Conservation (phyloP, 2,888 invertebrate species). For the Nowickia ferox region DNA sequence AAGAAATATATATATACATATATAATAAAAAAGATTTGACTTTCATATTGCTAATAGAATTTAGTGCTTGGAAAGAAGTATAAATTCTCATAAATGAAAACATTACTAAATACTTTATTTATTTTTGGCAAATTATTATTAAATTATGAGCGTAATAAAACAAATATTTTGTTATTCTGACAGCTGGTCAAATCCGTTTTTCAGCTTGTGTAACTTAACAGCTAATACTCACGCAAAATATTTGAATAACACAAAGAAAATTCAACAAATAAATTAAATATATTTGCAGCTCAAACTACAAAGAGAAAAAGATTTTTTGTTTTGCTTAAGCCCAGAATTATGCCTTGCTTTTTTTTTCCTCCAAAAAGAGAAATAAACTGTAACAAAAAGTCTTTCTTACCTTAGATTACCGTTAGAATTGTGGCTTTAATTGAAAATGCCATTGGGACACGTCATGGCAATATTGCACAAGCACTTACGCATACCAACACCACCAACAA, state of each 20-base stretch:
- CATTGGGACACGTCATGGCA: constrained; percentile 61
- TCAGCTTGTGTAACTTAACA: not conserved
- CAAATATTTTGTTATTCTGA: constrained; percentile 3
- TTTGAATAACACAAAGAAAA: constrained; percentile 8
- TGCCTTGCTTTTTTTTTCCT: not conserved
- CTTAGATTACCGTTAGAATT: constrained; percentile 10
- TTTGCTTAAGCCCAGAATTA: constrained; percentile 30
- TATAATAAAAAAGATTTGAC: too few relatives aligned
- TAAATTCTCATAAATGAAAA: not conserved
- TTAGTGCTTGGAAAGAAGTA: too few relatives aligned
- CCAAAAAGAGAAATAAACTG: constrained; percentile 10
- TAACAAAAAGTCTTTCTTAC: constrained; percentile 1
- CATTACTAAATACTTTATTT: constrained; percentile 2
- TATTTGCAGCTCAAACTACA: constrained; percentile 7
- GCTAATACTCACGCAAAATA: constrained; percentile 34
- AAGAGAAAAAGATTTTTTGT: not conserved
- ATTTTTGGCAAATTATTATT: constrained; percentile 1
- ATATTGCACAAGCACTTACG: constrained; percentile 31
- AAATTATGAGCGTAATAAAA: constrained; percentile 5
- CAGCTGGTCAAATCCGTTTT: not conserved
- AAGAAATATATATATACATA: too few relatives aligned
- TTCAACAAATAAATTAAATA: not conserved
- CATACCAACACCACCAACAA: not conserved
- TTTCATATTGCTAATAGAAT: too few relatives aligned
- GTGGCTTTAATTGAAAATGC: constrained; percentile 64